Evolutionary conservation across 2,888 invertebrate species (phyloP), one percentile per base, ranked within the genome.

Genomic region (Parnassius glacialis): DNA sequence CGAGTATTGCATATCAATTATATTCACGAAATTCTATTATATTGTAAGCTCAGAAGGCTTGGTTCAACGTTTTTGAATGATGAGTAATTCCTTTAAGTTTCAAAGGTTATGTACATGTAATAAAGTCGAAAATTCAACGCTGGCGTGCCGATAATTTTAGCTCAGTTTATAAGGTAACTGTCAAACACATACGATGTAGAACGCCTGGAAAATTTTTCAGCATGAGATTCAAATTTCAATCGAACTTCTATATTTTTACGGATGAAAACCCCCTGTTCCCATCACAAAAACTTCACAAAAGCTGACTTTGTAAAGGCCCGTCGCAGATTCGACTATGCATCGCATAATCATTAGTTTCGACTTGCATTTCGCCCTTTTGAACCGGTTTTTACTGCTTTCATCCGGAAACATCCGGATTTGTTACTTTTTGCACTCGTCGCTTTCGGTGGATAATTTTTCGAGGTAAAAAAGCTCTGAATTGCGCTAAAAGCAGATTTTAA

Each of bases 321-420:
- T 66, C 63, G 55, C 64, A 62, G 64, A 61, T 64, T 65, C 63
- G 64, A 65, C 62, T 65, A 51, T 20, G 57, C 59, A 68, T 68
- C 69, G 69, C 65, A 68, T 72, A 76, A 78, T 80, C 83, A 83
- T 84, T 82, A 83, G 80, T 81, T 81, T 76, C 72, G 72, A 75
- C 75, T 71, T 72, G 70, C 71, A 74, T 72, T 73, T 70, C 68
- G 71, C 67, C 69, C 74, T 73, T 79, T 79, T 75, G 75, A 74
- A 72, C 74, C 70, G 72, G 74, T 73, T 78, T 75, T 72, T 71
- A 66, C 78, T 67, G 76, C 74, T 79, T 76, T 74, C 72, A 78
- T 73, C 76, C 73, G 80, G 75, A 78, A 69, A 76, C 75, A 75
- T 76, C 75, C 74, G 72, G 76, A 74, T 76, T 74, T 68, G 63